phyloP scores from a whole-genome alignment of 2,888 invertebrate species.

The Tetragonula carbonaria region DNA sequence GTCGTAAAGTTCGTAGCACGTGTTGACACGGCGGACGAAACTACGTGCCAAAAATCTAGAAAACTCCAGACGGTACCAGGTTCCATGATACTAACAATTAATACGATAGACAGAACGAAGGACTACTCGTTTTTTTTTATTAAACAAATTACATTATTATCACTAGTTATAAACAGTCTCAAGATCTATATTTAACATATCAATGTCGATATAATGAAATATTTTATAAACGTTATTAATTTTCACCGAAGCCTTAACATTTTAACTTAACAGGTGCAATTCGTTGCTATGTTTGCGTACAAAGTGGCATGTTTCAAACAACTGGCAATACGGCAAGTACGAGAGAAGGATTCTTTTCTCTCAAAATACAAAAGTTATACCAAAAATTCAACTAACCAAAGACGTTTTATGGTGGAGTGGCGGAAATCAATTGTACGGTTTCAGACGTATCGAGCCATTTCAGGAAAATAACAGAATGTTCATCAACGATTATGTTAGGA shows the following conservation, averaged over 20 bases:
- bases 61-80: neutral
- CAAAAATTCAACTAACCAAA: constrained; percentile 85
- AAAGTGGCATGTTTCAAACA: constrained; percentile 84
- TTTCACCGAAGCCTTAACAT: neutral
- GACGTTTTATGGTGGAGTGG: constrained; percentile 86
- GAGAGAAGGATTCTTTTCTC: constrained; percentile 84
- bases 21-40: neutral
- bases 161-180: neutral
- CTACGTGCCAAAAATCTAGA: neutral
- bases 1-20: neutral
- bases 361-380: constrained; percentile 84
- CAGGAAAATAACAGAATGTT: constrained; percentile 68
- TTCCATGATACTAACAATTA: neutral
- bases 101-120: neutral
- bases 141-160: neutral
- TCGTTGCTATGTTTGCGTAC: constrained; percentile 79
- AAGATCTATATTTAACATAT: neutral
- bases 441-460: constrained; percentile 78
- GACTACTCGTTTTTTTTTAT: neutral
- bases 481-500: constrained; percentile 68
- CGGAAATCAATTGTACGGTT: constrained; percentile 80
- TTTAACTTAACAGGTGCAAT: constrained; percentile 74
- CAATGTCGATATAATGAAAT: neutral
- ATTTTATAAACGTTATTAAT: neutral
- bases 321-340: constrained; percentile 86